Evolutionary conservation across 23 tunicate genomes (phyloP).

Genomic region (Diplosoma virens): DNA sequence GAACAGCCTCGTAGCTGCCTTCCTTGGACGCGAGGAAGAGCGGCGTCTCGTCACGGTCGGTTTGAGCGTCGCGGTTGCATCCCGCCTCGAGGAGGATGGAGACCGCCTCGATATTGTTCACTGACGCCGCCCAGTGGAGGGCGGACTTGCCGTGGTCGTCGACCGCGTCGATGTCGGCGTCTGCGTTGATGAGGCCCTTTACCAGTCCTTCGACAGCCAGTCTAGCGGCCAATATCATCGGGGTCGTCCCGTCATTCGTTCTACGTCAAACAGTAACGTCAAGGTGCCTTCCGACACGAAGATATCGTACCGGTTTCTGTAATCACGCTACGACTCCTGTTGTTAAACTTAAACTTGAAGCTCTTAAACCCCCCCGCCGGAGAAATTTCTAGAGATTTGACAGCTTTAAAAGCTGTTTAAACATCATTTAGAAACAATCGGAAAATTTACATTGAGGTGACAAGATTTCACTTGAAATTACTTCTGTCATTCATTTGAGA

Average conservation of each 20-base stretch:
- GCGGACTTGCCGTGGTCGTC: conserved; percentile 92
- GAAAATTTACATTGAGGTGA: no score
- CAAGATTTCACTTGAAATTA: no score
- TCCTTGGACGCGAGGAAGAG: conserved; percentile 88
- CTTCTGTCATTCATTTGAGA: no score
- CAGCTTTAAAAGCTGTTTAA: no score
- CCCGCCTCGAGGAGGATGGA: conserved; percentile 76
- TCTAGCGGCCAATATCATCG: conserved; percentile 82
- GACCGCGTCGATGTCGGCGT: conserved; percentile 93
- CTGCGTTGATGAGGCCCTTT: conserved; percentile 77
- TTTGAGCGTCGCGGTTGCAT: conserved; percentile 91
- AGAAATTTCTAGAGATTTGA: no score
- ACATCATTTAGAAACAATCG: no score
- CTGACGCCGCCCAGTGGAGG: conserved; percentile 98
- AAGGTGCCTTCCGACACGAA: no score
- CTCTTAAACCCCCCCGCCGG: no score
- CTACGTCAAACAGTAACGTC: no score
- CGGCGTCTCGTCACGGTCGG: conserved; percentile 95
- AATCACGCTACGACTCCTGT: no score
- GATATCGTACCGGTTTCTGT: no score
- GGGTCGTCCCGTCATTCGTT: conserved; percentile 88
- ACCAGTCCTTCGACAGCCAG: conserved; percentile 86
- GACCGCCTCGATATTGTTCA: conserved; percentile 81
- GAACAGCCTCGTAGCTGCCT: conserved; percentile 77
- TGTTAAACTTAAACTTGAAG: no score